These are phyloP conservation scores for Lycocerus yunnanus DNA, from an alignment of 2,888 invertebrate genomes.

Conservation along the genomic window DNA sequence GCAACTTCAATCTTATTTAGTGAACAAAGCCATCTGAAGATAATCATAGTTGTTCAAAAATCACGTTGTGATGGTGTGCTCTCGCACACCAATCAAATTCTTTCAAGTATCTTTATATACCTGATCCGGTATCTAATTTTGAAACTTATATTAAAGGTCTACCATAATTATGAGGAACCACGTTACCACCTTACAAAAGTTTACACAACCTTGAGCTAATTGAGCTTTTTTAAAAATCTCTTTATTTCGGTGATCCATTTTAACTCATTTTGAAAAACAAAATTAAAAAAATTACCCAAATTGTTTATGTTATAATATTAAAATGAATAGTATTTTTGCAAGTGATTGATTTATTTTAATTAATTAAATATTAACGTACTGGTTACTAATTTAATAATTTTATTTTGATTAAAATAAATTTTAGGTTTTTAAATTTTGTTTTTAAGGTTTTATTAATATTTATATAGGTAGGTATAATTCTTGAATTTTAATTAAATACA, in stretches of 20 bases:
- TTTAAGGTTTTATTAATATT: no score
- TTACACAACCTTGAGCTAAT: not conserved
- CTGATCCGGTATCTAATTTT: constrained; percentile 32
- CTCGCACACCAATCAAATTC: constrained; percentile 33
- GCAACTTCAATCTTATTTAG: constrained; percentile 28
- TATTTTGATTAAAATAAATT: no score
- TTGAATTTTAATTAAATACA: no score
- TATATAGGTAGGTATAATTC: no score
- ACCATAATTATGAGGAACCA: constrained; percentile 29
- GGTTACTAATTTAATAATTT: no score
- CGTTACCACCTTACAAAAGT: not conserved
- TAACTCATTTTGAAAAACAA: no score
- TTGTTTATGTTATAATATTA: no score
- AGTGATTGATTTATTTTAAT: no score
- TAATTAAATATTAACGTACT: no score
- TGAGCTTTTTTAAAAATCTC: not conserved
- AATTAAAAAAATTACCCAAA: no score
- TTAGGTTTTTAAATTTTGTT: no score
- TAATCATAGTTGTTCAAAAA: constrained; percentile 31
- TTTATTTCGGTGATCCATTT: not conserved
- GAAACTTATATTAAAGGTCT: constrained; percentile 21
- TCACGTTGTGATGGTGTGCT: constrained; percentile 31
- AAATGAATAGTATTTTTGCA: no score
- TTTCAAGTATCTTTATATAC: constrained; percentile 27
- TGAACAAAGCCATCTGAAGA: constrained; percentile 32